phyloP scores from a whole-genome alignment of 2,888 invertebrate genomes.

The Stegophylla sp. region DNA sequence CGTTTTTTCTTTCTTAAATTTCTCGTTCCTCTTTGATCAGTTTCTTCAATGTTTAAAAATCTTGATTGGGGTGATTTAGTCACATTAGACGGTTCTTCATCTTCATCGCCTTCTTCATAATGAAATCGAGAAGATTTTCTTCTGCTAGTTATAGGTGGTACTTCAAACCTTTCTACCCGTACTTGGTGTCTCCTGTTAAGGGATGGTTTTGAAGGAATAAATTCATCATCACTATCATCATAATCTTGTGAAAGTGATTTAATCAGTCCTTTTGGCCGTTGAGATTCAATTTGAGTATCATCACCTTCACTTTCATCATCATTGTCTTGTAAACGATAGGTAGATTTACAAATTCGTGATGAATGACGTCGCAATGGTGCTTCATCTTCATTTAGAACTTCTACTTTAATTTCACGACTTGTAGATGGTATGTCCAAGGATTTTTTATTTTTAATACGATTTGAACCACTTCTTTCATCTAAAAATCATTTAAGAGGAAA shows the following conservation, averaged over 20 bases:
- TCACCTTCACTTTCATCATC: constrained; percentile 62
- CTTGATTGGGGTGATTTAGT: neutral
- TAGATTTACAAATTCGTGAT: constrained; percentile 54
- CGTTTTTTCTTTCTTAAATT: constrained; percentile 60
- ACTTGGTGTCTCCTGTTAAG: constrained; percentile 12
- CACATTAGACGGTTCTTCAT: constrained; percentile 14
- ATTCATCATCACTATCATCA: constrained; percentile 47
- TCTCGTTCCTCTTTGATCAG: constrained; percentile 44
- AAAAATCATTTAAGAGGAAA: constrained; percentile 24
- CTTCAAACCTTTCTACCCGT: constrained; percentile 44
- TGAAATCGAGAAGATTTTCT: constrained; percentile 19
- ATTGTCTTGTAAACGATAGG: constrained; percentile 60
- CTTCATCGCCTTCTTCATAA: constrained; percentile 36
- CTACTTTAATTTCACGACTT: constrained; percentile 53
- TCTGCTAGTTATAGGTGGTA: constrained; percentile 49
- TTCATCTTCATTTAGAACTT: constrained; percentile 49
- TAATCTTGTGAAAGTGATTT: constrained; percentile 30
- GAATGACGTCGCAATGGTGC: constrained; percentile 45
- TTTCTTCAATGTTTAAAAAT: constrained; percentile 35
- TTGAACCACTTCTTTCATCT: constrained; percentile 48
- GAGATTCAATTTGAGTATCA: neutral
- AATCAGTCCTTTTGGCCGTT: constrained; percentile 10
- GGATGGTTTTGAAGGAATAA: constrained; percentile 36
- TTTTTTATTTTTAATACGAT: constrained; percentile 22
- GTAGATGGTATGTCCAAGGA: constrained; percentile 30